Percentiles rank a stretch among this genome's conserved stretches.
Conservation (phyloP, 2,888 invertebrate genomes). For the Erpobdella octoculata region DNA sequence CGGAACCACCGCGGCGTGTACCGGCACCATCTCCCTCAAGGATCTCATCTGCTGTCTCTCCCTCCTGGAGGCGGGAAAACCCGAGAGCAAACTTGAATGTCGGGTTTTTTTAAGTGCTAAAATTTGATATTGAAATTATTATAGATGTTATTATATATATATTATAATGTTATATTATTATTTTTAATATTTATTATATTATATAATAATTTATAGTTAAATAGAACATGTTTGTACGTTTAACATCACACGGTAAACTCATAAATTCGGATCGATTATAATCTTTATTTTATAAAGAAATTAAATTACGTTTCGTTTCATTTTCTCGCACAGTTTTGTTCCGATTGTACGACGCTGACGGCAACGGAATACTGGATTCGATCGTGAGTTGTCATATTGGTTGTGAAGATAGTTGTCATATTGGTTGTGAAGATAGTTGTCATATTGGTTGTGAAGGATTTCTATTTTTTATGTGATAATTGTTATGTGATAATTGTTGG, state of each 20-base stretch:
- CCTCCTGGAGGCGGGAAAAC: slow-evolving; percentile 83
- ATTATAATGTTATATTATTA: no score
- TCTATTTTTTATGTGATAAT: neutral
- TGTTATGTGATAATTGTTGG: no score
- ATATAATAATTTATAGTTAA: neutral
- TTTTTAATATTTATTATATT: neutral
- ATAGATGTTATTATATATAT: no score
- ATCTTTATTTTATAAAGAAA: no score
- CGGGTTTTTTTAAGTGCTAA: neutral
- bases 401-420: neutral
- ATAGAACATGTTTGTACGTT: no score
- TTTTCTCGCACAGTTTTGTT: slow-evolving; percentile 76
- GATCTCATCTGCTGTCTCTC: slow-evolving; percentile 93
- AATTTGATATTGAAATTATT: neutral
- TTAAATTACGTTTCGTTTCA: neutral
- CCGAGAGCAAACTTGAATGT: slow-evolving; percentile 58
- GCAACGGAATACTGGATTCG: slow-evolving; percentile 87
- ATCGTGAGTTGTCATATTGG: slow-evolving; percentile 59
- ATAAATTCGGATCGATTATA: no score
- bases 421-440: neutral
- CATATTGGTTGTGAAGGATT: neutral
- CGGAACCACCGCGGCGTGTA: slow-evolving; percentile 16
- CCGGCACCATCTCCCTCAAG: slow-evolving; percentile 60
- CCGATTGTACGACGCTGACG: slow-evolving; percentile 89
- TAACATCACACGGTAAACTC: no score